Percentiles rank a stretch among this genome's conserved stretches.
Conservation (phyloP, 2,888 invertebrate genomes). For the Aelia acuminata region DNA sequence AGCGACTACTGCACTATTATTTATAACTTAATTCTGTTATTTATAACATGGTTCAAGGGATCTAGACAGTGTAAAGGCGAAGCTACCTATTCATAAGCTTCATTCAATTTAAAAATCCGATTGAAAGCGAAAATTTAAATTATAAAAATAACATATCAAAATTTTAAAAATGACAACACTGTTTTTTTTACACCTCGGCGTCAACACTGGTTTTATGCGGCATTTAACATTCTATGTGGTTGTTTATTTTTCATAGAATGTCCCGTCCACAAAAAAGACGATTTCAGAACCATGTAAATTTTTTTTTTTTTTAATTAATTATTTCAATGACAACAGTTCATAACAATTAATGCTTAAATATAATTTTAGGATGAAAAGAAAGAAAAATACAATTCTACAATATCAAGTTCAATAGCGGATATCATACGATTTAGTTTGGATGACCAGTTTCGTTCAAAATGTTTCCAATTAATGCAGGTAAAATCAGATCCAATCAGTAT, state of each 20-base stretch:
- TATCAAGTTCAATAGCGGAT: conserved; percentile 42
- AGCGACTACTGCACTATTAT: conserved; percentile 30
- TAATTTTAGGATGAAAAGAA: conserved; percentile 41
- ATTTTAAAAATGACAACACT: neutral
- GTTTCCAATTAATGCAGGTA: conserved; percentile 55
- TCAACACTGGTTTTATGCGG: neutral
- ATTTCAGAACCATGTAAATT: conserved; percentile 29
- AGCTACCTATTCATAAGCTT: neutral
- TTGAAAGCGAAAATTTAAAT: neutral
- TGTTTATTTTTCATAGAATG: neutral
- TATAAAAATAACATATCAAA: neutral
- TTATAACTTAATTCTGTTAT: conserved; percentile 38
- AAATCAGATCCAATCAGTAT: neutral
- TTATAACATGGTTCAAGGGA: conserved; percentile 37
- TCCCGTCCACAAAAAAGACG: neutral
- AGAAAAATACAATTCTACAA: conserved; percentile 52
- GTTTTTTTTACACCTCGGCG: neutral
- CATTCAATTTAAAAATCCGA: neutral
- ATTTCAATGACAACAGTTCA: neutral
- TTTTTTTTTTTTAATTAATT: neutral
- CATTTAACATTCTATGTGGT: neutral
- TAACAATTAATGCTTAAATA: neutral
- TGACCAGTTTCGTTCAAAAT: conserved; percentile 40
- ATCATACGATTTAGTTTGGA: conserved; percentile 49
- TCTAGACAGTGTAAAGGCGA: conserved; percentile 1